Base-by-base conservation (phyloP, 2,797 vertebrate genomes). In the Danio jaintianensis region DNA sequence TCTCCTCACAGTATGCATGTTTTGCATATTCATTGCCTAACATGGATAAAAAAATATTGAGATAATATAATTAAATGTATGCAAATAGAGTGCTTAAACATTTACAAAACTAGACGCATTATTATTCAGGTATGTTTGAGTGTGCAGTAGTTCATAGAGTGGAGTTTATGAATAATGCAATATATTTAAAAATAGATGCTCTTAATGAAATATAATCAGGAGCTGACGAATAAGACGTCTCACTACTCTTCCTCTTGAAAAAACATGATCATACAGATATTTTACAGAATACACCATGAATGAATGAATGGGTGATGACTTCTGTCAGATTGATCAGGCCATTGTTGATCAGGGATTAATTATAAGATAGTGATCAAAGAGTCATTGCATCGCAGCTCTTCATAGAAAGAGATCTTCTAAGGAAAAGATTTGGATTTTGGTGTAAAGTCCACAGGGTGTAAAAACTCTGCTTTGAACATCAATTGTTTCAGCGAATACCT, bases 31-130 rank as follows among this genome's bases (percentile, higher is more conserved):
- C 16, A 53, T n/a, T 53, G 29, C 9, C 7, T 10, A 63, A 38
- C 11, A 40, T 59, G 16, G 20, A 45, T 59, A 45, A 43, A 56
- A 71, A 15, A 71, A 10, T 0, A 38, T 38, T 12, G 29, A 52
- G 52, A 69, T 36, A 7, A 38, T 52, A 69, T 69, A 67, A 48
- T 50, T 50, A 50, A 15, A 40, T 58, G 22, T 45, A 58, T 72
- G 69, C 40, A 45, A 72, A 72, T 55, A 8, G 5, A 43, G 69
- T 58, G 53, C 40, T 72, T 58, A 69, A 69, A 69, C 22, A 52
- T 72, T 56, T 58, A 72, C 53, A 58, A 16, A 72, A 56, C 40
- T 47, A 22, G 13, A 29, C 40, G 58, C 18, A 42, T 72, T 58
- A 16, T 45, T 10, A 42, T 72, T 22, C 42, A 22, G 40, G 18